phyloP scores from a whole-genome alignment of 23 tunicate species.

The Diplosoma virens region DNA sequence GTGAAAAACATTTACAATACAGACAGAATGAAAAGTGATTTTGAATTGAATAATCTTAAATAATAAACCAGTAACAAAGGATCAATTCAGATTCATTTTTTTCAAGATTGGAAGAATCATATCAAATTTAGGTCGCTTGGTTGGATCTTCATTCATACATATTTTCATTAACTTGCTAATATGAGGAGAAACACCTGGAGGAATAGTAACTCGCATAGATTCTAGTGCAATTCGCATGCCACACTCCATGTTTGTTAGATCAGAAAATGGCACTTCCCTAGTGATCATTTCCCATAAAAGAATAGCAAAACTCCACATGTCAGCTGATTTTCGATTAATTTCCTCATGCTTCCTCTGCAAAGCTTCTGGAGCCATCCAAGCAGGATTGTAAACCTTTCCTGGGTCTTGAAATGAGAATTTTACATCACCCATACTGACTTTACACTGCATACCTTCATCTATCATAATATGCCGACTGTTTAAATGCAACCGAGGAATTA shows the following conservation, averaged over 20 bases:
- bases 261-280: constrained; percentile 88
- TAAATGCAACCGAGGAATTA: constrained; percentile 73
- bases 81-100: constrained; percentile 67
- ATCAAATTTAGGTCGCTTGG: constrained; percentile 91
- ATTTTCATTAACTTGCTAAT: constrained; percentile 85
- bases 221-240: constrained; percentile 93
- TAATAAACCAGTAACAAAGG: too few relatives aligned
- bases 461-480: constrained; percentile 90
- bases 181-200: constrained; percentile 98
- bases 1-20: too few relatives aligned
- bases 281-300: constrained; percentile 98
- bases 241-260: constrained; percentile 89
- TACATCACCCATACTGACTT: constrained; percentile 81
- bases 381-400: constrained; percentile 76
- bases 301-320: constrained; percentile 98
- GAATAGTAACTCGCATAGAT: constrained; percentile 80
- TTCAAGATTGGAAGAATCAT: constrained; percentile 86
- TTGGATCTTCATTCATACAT: constrained; percentile 98
- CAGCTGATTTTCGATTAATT: constrained; percentile 90
- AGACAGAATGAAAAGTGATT: too few relatives aligned
- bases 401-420: constrained; percentile 78
- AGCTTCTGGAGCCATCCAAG: constrained; percentile 99
- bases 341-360: constrained; percentile 70
- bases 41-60: too few relatives aligned
- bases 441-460: constrained; percentile 88